phyloP scores from a whole-genome alignment of 2,888 invertebrate genomes.

The Eristalis pertinax region DNA sequence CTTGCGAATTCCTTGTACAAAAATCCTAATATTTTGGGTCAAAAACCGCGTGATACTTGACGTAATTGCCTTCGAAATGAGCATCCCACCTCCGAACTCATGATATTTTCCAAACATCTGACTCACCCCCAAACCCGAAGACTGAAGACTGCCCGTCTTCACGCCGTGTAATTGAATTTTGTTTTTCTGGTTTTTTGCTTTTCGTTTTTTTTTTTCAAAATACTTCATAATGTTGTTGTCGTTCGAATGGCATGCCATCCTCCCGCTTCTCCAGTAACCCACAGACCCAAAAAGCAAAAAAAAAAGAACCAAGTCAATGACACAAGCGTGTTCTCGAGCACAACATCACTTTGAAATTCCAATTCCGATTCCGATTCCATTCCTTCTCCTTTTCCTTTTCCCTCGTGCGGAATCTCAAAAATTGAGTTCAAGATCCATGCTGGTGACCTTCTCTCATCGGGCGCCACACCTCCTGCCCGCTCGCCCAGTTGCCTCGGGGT shows the following conservation, averaged over 20 bases:
- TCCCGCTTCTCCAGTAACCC: not conserved
- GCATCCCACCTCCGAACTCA: not conserved
- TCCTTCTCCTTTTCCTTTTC: not conserved
- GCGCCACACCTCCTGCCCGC: slow-evolving; percentile 1
- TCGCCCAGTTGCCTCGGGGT: not conserved
- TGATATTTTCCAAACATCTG: slow-evolving; percentile 40
- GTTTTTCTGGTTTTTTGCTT: not conserved
- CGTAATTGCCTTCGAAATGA: slow-evolving; percentile 39
- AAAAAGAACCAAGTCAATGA: slow-evolving; percentile 41
- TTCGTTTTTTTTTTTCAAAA: not conserved
- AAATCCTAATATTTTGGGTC: slow-evolving; percentile 38
- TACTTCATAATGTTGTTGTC: not conserved
- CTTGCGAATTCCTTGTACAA: not conserved
- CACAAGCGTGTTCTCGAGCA: slow-evolving; percentile 33
- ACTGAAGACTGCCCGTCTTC: slow-evolving; percentile 2
- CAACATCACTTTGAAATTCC: slow-evolving; percentile 40
- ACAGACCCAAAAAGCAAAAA: not conserved
- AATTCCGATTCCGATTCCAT: slow-evolving; percentile 28
- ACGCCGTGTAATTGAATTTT: slow-evolving; percentile 23
- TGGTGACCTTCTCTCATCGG: slow-evolving; percentile 58
- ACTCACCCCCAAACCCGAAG: slow-evolving; percentile 25
- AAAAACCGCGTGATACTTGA: slow-evolving; percentile 62
- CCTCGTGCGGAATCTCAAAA: slow-evolving; percentile 64
- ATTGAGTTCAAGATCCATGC: slow-evolving; percentile 71
- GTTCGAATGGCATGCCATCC: not conserved